Conservation (phyloP, 2,888 invertebrate genomes). For the Leucoptera coffeella region DNA sequence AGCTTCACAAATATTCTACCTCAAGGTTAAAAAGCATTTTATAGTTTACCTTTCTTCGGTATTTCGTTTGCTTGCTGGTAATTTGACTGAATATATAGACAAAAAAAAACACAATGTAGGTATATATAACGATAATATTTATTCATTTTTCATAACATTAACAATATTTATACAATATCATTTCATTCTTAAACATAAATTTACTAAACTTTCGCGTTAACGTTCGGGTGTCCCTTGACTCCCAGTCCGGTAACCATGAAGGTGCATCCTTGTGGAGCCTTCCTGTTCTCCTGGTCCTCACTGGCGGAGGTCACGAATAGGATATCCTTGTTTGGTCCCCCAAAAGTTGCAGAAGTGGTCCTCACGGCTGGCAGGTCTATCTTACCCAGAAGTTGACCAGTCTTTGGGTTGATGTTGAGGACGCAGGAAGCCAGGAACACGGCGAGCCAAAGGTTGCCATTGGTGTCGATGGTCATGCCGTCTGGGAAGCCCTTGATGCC, state of each 20-base stretch:
- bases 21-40: too few relatives aligned
- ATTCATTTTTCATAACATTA: too few relatives aligned
- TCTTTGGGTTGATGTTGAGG: slow-evolving; percentile 45
- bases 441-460: slow-evolving; percentile 72
- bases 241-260: slow-evolving; percentile 59
- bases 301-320: slow-evolving; percentile 60
- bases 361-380: slow-evolving; percentile 54
- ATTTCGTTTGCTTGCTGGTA: too few relatives aligned
- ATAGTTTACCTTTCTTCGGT: too few relatives aligned
- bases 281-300: slow-evolving; percentile 20
- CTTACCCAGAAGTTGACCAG: slow-evolving; percentile 48
- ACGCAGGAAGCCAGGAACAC: slow-evolving; percentile 59
- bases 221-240: slow-evolving; percentile 43
- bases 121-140: too few relatives aligned
- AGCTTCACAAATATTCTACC: too few relatives aligned
- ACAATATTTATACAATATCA: too few relatives aligned
- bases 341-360: slow-evolving; percentile 67
- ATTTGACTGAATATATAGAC: too few relatives aligned
- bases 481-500: slow-evolving; percentile 49
- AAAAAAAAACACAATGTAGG: too few relatives aligned
- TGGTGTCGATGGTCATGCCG: slow-evolving; percentile 70
- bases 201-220: slow-evolving; percentile 16
- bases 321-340: slow-evolving; percentile 62
- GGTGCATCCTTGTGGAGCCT: slow-evolving; percentile 51
- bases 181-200: too few relatives aligned